A percentile compares a stretch with the other conserved stretches of the same genome.
phyloP scores from a whole-genome alignment of 2,888 invertebrate genomes.

The Phalangium opilio region DNA sequence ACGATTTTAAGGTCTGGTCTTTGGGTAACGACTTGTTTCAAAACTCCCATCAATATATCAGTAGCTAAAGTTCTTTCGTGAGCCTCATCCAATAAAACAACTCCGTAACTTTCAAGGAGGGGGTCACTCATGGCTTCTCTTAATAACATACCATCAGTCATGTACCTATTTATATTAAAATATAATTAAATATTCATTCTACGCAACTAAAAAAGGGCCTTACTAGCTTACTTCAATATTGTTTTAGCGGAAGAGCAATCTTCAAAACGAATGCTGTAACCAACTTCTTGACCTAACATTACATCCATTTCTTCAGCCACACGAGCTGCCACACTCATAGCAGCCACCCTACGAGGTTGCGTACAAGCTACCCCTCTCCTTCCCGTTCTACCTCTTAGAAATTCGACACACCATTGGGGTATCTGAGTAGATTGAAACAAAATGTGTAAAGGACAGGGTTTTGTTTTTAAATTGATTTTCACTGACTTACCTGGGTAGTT shows the following conservation, averaged over 20 bases:
- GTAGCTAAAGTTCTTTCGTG: slow-evolving; percentile 97
- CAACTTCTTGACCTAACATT: slow-evolving; percentile 72
- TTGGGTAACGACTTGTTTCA: slow-evolving; percentile 91
- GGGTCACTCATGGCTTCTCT: slow-evolving; percentile 99
- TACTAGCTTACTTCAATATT: slow-evolving; percentile 67
- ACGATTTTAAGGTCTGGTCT: slow-evolving; percentile 85
- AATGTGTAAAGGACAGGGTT: neutral
- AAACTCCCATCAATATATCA: slow-evolving; percentile 95
- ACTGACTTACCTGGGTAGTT: slow-evolving; percentile 78
- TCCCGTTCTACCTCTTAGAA: slow-evolving; percentile 43
- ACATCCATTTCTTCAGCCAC: slow-evolving; percentile 99
- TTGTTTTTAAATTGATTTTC: no score
- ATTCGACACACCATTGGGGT: slow-evolving; percentile 86
- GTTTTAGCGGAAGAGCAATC: slow-evolving; percentile 93
- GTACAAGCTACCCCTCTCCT: slow-evolving; percentile 84
- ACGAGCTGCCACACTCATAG: slow-evolving; percentile 97
- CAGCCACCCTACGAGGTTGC: slow-evolving; percentile 91
- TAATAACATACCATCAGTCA: slow-evolving; percentile 99
- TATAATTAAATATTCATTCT: no score
- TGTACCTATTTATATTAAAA: slow-evolving; percentile 48
- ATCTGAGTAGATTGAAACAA: slow-evolving; percentile 39
- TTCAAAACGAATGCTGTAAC: slow-evolving; percentile 96
- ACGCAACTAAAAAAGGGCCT: no score
- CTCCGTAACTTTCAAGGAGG: slow-evolving; percentile 88
- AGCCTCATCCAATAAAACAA: slow-evolving; percentile 91